Percentiles rank a stretch among this genome's conserved stretches.
phyloP scores from a whole-genome alignment of 2,797 vertebrate species.

The Tragelaphus oryx region DNA sequence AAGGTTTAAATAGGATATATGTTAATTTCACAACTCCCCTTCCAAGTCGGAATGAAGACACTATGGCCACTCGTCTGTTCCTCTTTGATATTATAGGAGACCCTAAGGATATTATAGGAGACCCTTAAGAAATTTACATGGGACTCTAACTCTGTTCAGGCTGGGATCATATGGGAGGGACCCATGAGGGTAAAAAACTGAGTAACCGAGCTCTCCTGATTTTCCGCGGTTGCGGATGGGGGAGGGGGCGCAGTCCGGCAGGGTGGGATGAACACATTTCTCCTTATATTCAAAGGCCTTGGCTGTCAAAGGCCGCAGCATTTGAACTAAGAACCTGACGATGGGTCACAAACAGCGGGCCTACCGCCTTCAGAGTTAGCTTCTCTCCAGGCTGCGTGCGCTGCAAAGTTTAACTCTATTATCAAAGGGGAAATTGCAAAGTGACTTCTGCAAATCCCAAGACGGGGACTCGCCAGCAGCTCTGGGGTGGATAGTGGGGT shows the following conservation, averaged over 20 bases:
- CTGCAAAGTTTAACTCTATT: constrained; percentile 50
- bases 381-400: not conserved
- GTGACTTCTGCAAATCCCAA: constrained; percentile 56
- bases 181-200: not conserved
- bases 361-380: not conserved
- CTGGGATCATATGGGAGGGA: not conserved
- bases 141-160: not conserved
- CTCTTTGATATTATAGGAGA: not conserved
- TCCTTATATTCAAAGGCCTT: not conserved
- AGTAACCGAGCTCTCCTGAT: not conserved
- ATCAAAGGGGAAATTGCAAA: constrained; percentile 48
- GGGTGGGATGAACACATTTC: not conserved
- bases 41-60: not conserved
- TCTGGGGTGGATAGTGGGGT: not conserved
- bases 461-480: not conserved
- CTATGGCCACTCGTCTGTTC: not conserved
- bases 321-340: constrained; percentile 30
- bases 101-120: not conserved
- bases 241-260: no score
- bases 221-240: not conserved
- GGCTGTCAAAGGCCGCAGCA: not conserved
- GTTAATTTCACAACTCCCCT: not conserved
- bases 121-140: not conserved
- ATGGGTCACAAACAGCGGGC: not conserved
- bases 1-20: not conserved